Evolutionary conservation across 2,113 vertebrate genomes (phyloP), one percentile per base, ranked within the genome.

Genomic region (Genyomyrus donnyi): DNA sequence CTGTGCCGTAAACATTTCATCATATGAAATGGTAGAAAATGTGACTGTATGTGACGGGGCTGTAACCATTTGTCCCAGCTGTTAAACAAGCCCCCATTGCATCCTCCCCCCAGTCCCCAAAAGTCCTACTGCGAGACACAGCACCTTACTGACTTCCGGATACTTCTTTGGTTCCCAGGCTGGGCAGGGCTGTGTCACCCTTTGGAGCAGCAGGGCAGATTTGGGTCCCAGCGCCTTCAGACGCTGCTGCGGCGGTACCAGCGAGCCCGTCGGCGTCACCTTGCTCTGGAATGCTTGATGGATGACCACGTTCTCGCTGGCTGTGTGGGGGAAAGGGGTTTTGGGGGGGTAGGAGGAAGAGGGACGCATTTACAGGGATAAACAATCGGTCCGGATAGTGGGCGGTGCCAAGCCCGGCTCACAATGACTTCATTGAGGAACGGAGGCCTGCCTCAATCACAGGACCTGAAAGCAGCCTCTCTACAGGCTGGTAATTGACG

Each of bases 261-360:
- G 96, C 31, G 97, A 98, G 91, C 97, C 98, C 2, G 97, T 98
- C 90, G 97, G 97, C 89, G 97, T 98, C 95, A 98, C 93, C 93
- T 98, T 99, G 91, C 97, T 96, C 95, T 97, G 97, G 95, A 99
- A 99, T 94, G 99, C 94, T 49, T 98, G 98, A 93, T 95, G 97
- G 94, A 99, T 94, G 92, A 99, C 95, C 85, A 98, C 94, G 31
- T 97, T 99, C 95, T 98, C 98, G 93, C 98, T 99, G 91, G 97
- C 98, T 99, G 93, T 89, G 5, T 42, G 4, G 66, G 89, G 93
- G 92, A 92, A 77, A 46, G 89, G 85, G 56, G 66, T 87, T 50
- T 52, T 0, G 50, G 31, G 46, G 35, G 56, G 66, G 85, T 31
- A 50, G 66, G 70, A 50, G 24, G 53, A 86, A 62, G 2, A 7